phyloP scores from a whole-genome alignment of 1,140 invertebrate species.

The Pissodes strobi region DNA sequence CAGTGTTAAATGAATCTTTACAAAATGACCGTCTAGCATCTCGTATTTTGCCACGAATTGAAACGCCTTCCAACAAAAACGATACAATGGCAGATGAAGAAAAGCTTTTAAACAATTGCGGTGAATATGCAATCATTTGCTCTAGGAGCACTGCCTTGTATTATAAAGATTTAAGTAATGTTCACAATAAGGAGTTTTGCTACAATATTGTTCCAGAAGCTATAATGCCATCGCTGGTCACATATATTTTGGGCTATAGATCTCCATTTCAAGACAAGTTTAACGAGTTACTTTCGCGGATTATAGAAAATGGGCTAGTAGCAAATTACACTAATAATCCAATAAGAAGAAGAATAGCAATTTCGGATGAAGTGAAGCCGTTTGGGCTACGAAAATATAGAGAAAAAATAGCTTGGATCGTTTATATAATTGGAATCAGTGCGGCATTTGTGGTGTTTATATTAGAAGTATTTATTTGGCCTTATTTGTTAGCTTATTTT shows the following conservation, averaged over 20 bases:
- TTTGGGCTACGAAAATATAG: not conserved
- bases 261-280: slow-evolving; percentile 1
- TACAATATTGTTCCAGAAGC: slow-evolving; percentile 10
- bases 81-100: not conserved
- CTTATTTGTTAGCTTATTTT: not conserved
- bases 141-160: not conserved
- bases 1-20: not conserved
- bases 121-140: slow-evolving; percentile 11
- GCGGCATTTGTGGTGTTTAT: not conserved
- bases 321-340: slow-evolving; percentile 2
- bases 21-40: not conserved
- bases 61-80: not conserved
- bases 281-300: not conserved
- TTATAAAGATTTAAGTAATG: not conserved
- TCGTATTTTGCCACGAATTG: not conserved
- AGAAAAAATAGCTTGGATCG: not conserved
- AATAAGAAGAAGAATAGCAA: not conserved
- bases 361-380: not conserved
- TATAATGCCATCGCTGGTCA: slow-evolving; percentile 19
- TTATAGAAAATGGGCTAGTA: slow-evolving; percentile 4
- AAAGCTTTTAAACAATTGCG: not conserved
- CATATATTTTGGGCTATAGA: slow-evolving; percentile 16
- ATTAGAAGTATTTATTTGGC: not conserved
- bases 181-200: not conserved
- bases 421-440: not conserved